Evolutionary conservation across 2,113 vertebrate genomes (phyloP).

Genomic region (Pogonocichla stellata): DNA sequence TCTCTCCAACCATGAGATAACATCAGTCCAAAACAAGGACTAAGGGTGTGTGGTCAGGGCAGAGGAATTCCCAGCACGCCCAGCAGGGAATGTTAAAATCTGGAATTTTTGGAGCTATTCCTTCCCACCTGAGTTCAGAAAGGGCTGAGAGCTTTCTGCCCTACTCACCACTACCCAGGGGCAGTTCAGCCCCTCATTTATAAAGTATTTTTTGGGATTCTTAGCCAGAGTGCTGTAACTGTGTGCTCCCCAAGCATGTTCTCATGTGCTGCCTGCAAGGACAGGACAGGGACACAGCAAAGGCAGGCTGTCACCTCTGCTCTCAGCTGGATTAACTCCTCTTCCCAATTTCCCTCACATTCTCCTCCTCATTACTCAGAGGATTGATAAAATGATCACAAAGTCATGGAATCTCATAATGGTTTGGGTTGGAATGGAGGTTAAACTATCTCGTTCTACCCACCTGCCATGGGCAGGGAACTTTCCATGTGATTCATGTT

Average conservation of each 20-base stretch:
- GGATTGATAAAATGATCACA: not conserved
- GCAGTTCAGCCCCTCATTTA: not conserved
- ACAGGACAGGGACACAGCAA: not conserved
- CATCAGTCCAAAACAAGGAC: not conserved
- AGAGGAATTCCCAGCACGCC: not conserved
- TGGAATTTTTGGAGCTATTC: not conserved
- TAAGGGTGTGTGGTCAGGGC: not conserved
- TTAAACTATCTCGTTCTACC: rapidly evolving
- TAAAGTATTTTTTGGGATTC: not conserved
- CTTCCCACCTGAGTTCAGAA: not conserved
- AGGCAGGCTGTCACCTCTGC: not conserved
- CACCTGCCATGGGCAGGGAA: not conserved
- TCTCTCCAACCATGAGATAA: not conserved
- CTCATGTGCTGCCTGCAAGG: not conserved
- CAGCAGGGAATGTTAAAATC: not conserved
- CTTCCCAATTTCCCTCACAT: not conserved
- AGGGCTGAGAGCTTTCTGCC: not conserved
- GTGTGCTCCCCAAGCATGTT: not conserved
- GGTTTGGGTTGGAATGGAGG: not conserved
- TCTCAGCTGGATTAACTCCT: not conserved
- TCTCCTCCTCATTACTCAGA: not conserved
- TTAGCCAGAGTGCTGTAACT: not conserved
- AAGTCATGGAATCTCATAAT: not conserved
- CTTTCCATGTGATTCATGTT: not conserved
- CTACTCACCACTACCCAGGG: not conserved